phyloP scores from a whole-genome alignment of 2,888 invertebrate genomes.

The Spodoptera exigua region DNA sequence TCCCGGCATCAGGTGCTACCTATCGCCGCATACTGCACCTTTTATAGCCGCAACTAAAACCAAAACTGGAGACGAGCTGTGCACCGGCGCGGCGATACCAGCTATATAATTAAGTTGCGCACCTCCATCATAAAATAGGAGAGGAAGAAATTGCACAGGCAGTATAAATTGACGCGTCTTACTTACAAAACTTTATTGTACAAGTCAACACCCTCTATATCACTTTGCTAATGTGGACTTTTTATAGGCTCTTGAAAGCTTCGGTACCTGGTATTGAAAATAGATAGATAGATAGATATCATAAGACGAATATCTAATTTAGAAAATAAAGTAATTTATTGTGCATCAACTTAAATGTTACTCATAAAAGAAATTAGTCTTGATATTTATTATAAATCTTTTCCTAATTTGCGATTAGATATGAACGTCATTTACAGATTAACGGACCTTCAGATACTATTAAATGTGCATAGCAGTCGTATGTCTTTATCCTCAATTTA shows the following conservation, averaged over 20 bases:
- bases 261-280: conserved; percentile 9
- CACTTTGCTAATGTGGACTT: conserved; percentile 22
- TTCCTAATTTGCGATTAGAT: neutral
- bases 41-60: conserved; percentile 56
- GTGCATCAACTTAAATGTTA: too few species aligned
- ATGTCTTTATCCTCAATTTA: conserved; percentile 15
- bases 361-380: too few species aligned
- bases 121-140: conserved; percentile 47
- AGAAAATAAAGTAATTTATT: neutral
- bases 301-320: conserved; percentile 9
- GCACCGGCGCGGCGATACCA: conserved; percentile 14
- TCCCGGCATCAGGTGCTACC: conserved; percentile 61
- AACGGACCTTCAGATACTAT: conserved; percentile 9
- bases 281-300: conserved; percentile 5
- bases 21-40: conserved; percentile 52
- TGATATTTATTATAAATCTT: neutral
- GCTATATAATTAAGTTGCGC: conserved; percentile 53
- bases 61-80: conserved; percentile 36
- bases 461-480: conserved; percentile 1
- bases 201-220: conserved; percentile 17
- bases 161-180: conserved; percentile 35
- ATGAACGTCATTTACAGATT: conserved; percentile 4
- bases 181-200: conserved; percentile 39
- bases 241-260: conserved; percentile 25
- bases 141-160: conserved; percentile 31